Percentiles rank a stretch among this genome's conserved stretches.
These are phyloP conservation scores for Cliona cf. orientalis DNA, from an alignment of 37 sponge, comb jelly and placozoan species.

Conservation along the genomic window DNA sequence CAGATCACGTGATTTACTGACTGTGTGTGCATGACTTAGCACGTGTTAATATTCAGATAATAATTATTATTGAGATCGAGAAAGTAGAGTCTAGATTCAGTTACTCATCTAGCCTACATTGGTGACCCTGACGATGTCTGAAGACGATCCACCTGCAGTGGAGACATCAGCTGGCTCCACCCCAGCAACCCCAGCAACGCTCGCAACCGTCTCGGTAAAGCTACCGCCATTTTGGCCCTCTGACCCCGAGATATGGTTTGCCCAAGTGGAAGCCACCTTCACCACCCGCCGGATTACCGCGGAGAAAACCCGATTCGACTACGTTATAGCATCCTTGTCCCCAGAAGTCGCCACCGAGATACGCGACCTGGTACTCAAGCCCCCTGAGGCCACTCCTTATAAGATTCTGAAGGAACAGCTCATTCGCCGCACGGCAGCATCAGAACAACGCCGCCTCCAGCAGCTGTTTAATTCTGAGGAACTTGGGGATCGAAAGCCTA, in stretches of 20 bases:
- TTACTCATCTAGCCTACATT: no score
- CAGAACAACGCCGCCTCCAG: slow-evolving; percentile 48
- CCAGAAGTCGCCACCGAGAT: slow-evolving; percentile 67
- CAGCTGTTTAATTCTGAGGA: slow-evolving; percentile 57
- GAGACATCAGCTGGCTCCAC: not conserved
- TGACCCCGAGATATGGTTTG: slow-evolving; percentile 67
- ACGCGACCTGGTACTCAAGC: slow-evolving; percentile 46
- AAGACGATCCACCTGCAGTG: no score
- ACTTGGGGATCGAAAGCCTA: slow-evolving; percentile 61
- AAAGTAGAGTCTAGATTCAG: no score
- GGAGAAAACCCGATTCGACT: slow-evolving; percentile 48
- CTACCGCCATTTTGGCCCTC: slow-evolving; percentile 77
- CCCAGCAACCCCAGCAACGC: slow-evolving; percentile 10
- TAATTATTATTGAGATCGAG: no score
- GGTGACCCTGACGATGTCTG: no score
- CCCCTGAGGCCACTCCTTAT: slow-evolving; percentile 42
- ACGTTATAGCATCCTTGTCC: slow-evolving; percentile 40
- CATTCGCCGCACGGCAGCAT: slow-evolving; percentile 50
- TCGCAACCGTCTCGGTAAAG: slow-evolving; percentile 48
- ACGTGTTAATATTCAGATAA: no score
- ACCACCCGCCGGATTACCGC: slow-evolving; percentile 46
- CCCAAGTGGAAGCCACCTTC: slow-evolving; percentile 76
- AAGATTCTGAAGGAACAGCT: slow-evolving; percentile 41
- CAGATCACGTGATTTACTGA: no score
- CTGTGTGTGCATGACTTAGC: no score